Evolutionary conservation across 1,140 invertebrate species (phyloP).

Genomic region (Drosophila ohnishii): DNA sequence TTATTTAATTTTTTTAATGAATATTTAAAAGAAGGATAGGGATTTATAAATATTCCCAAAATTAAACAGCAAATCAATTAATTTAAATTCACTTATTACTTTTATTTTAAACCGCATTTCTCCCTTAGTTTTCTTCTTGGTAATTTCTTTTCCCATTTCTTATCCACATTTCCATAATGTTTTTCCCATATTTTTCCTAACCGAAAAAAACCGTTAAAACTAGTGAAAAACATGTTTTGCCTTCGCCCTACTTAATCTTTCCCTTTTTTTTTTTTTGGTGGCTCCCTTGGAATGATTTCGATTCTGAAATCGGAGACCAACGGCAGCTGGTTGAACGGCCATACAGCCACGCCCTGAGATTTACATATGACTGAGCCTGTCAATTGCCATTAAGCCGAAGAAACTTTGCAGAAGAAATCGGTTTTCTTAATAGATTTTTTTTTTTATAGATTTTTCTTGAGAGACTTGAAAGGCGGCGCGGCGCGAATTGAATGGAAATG

Average conservation of each 20-base stretch:
- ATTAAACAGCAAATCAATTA: not conserved
- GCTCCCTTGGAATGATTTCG: conserved; percentile 11
- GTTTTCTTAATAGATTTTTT: conserved; percentile 65
- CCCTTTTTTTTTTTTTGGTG: conserved; percentile 11
- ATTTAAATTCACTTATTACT: not conserved
- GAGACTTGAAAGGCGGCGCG: conserved; percentile 43
- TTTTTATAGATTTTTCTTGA: conserved; percentile 38
- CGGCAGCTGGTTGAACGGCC: conserved; percentile 33
- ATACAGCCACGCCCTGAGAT: conserved; percentile 48
- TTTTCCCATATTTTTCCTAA: conserved; percentile 27
- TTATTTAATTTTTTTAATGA: not conserved
- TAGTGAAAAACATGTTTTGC: conserved; percentile 34
- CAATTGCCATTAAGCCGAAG: conserved; percentile 65
- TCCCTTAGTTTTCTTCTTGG: not conserved
- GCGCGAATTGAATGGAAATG: conserved; percentile 39
- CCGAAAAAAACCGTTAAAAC: conserved; percentile 32
- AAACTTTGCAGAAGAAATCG: conserved; percentile 51
- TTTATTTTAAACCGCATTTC: not conserved
- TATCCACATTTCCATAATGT: conserved; percentile 15
- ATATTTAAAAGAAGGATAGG: no score
- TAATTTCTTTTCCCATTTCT: not conserved
- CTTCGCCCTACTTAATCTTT: conserved; percentile 17
- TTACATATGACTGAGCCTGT: conserved; percentile 77
- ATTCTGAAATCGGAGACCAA: conserved; percentile 47
- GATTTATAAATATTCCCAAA: no score